Conservation (phyloP, 1,140 invertebrate species). For the Aradophagus sp. region DNA sequence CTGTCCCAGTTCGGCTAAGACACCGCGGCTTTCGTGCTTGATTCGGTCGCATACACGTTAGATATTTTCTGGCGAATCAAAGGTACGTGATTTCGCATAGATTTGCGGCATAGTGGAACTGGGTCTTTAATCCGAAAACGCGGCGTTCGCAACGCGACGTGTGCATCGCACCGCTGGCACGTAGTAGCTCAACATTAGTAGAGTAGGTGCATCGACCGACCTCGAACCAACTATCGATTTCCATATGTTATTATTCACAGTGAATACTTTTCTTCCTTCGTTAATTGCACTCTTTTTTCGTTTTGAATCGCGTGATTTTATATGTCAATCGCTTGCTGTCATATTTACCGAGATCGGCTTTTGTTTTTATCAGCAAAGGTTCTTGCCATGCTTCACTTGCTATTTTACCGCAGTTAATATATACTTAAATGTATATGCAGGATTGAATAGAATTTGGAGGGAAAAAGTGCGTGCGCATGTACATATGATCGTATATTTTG, state of each 20-base stretch:
- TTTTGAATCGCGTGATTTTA: too few species aligned
- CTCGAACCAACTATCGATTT: slow-evolving; percentile 52
- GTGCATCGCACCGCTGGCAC: slow-evolving; percentile 15
- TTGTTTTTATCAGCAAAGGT: too few species aligned
- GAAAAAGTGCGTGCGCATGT: too few species aligned
- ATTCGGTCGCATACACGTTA: slow-evolving; percentile 1
- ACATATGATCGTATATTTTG: too few species aligned
- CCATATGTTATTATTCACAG: slow-evolving; percentile 27
- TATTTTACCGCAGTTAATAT: too few species aligned
- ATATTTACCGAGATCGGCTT: too few species aligned
- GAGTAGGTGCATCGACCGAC: slow-evolving; percentile 42
- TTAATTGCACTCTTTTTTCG: slow-evolving; percentile 38
- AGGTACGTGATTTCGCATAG: slow-evolving; percentile 42
- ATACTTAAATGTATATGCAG: too few species aligned
- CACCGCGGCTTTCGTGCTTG: slow-evolving; percentile 29
- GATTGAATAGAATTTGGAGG: too few species aligned
- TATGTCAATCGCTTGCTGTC: too few species aligned
- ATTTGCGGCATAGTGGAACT: slow-evolving; percentile 29
- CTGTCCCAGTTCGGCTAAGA: slow-evolving; percentile 26
- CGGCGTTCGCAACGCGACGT: slow-evolving; percentile 6
- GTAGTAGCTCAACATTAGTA: slow-evolving; percentile 29
- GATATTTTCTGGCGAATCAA: slow-evolving; percentile 23
- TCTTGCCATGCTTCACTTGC: too few species aligned
- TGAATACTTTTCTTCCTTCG: slow-evolving; percentile 16
- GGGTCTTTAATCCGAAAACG: slow-evolving; percentile 47